Conservation (phyloP, 2,888 invertebrate species). For the Drosophila stalkeri region DNA sequence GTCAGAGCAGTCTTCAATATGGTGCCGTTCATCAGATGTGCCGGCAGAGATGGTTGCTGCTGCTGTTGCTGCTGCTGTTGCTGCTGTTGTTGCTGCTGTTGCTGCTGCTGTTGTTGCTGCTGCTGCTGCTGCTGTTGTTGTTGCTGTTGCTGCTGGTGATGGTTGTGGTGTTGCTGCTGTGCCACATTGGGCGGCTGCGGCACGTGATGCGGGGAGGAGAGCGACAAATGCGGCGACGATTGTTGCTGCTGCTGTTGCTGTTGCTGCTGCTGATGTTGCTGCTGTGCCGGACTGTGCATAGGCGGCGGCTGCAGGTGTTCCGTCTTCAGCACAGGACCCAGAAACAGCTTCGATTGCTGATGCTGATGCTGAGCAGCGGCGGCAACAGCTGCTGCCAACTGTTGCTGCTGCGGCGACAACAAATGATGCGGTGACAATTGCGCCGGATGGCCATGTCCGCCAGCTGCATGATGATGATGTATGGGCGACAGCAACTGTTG, state of each 20-base stretch:
- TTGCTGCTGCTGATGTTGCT: slow-evolving; percentile 78
- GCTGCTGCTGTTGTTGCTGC: slow-evolving; percentile 76
- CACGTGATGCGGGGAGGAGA: slow-evolving; percentile 81
- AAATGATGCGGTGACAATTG: slow-evolving; percentile 81
- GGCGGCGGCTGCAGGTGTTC: slow-evolving; percentile 74
- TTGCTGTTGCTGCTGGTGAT: slow-evolving; percentile 66
- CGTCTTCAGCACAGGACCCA: slow-evolving; percentile 81
- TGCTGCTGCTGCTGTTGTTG: slow-evolving; percentile 45
- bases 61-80: slow-evolving; percentile 68
- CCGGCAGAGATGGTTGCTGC: slow-evolving; percentile 86
- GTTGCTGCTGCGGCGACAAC: slow-evolving; percentile 82
- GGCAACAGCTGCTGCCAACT: slow-evolving; percentile 81
- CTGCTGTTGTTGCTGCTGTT: slow-evolving; percentile 57
- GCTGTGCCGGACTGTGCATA: slow-evolving; percentile 82
- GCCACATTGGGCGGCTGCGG: slow-evolving; percentile 66
- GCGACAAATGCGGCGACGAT: slow-evolving; percentile 62
- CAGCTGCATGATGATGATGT: slow-evolving; percentile 83
- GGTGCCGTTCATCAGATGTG: slow-evolving; percentile 95
- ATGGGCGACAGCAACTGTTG: slow-evolving; percentile 81
- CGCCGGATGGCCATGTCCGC: slow-evolving; percentile 82
- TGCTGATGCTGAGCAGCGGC: slow-evolving; percentile 82
- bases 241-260: slow-evolving; percentile 75
- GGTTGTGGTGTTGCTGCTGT: slow-evolving; percentile 76
- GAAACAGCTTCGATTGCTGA: slow-evolving; percentile 81
- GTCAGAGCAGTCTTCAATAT: slow-evolving; percentile 97